Evolutionary conservation across 2,113 vertebrate species (phyloP).

Genomic region (Dicerorhinus sumatrensis): DNA sequence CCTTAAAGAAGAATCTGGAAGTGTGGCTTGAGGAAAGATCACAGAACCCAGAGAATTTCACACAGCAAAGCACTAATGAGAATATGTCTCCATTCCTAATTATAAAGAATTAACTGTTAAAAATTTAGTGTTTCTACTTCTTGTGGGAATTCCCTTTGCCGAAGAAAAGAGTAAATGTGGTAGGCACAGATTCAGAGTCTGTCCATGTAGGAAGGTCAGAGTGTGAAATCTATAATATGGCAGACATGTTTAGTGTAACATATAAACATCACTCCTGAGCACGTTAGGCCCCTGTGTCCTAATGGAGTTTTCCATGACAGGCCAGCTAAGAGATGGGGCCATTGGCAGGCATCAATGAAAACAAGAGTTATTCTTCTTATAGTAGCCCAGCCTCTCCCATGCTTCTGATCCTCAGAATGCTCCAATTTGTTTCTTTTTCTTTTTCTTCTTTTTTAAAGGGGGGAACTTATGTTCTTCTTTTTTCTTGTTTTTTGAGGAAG

Average conservation of each 20-base stretch:
- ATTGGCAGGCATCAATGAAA: neutral
- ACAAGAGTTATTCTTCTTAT: neutral
- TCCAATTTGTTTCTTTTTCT: neutral
- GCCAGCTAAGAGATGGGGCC: neutral
- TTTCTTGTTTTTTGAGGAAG: too few species aligned
- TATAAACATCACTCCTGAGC: neutral
- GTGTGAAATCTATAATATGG: neutral
- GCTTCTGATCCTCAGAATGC: neutral
- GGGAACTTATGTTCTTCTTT: too few species aligned
- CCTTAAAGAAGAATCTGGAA: neutral
- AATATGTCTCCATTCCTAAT: neutral
- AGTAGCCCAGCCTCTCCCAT: neutral
- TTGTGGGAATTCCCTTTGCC: neutral
- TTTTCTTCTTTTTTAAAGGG: neutral
- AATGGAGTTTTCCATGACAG: neutral
- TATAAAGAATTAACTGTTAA: conserved; percentile 11
- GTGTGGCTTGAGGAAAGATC: neutral
- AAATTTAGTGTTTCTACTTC: neutral
- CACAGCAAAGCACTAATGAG: neutral
- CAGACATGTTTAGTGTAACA: neutral
- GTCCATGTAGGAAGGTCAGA: neutral
- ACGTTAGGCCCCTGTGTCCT: neutral
- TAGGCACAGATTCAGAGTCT: neutral
- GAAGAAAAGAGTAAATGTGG: neutral
- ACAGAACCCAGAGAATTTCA: neutral